Evolutionary conservation across 2,888 invertebrate genomes (phyloP).

Genomic region (Drosophila borealis): DNA sequence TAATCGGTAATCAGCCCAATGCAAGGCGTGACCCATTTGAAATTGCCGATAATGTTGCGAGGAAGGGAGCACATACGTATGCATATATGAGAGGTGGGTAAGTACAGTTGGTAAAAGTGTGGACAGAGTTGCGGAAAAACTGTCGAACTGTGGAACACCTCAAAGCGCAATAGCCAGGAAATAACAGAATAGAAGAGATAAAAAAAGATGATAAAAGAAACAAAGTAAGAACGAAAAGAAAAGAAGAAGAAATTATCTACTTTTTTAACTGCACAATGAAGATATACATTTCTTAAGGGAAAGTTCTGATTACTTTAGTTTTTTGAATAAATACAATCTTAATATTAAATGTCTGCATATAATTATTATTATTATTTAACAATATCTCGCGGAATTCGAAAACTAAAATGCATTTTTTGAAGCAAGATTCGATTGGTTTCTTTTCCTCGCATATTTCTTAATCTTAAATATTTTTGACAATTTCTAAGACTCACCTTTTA

Average conservation of each 20-base stretch:
- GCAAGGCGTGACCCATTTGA: slow-evolving; percentile 66
- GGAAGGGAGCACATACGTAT: background rate
- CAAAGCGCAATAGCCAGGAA: background rate
- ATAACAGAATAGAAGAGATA: too few relatives aligned
- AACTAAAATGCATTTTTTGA: too few relatives aligned
- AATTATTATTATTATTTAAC: background rate
- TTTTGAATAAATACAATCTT: too few relatives aligned
- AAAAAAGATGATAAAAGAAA: too few relatives aligned
- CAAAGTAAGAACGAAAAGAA: too few relatives aligned
- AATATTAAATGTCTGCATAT: background rate
- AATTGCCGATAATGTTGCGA: slow-evolving; percentile 62
- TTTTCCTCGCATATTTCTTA: too few relatives aligned
- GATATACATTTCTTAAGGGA: too few relatives aligned
- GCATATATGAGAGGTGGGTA: background rate
- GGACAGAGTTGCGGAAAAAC: background rate
- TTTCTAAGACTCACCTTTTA: slow-evolving; percentile 31
- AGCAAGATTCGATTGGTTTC: too few relatives aligned
- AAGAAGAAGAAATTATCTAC: too few relatives aligned
- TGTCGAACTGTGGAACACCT: slow-evolving; percentile 7
- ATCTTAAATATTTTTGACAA: background rate
- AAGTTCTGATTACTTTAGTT: too few relatives aligned
- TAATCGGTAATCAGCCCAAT: slow-evolving; percentile 32
- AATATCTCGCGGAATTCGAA: too few relatives aligned
- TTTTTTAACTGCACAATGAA: too few relatives aligned
- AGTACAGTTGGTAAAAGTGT: slow-evolving; percentile 16